Evolutionary conservation across 92 coral and sea anemone species (phyloP), one percentile per base, ranked within the genome.

Genomic region (Ricordea florida): DNA sequence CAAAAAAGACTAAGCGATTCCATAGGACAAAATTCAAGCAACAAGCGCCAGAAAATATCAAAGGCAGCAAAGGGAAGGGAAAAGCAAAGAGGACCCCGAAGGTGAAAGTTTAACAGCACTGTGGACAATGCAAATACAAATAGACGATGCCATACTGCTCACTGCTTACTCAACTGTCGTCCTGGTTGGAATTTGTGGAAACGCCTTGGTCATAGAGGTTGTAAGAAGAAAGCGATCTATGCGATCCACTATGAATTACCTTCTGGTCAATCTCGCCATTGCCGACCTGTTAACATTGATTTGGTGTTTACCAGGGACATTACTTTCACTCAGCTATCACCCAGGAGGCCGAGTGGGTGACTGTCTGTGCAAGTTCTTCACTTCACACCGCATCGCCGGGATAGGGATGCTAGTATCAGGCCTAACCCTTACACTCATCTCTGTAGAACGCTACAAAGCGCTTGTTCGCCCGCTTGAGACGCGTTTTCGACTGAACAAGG

Each of bases 391-490:
- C 3, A 59, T 87, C 4, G 84, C 93, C 1, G 86, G 86, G 2
- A 82, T 91, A 23, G 78, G 89, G 5, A 71, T 83, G 61, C 28
- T 91, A 6, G 97, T 78, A 3, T 91, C 97, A 21, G 87, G 92
- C 6, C 20, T 91, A 4, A 91, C 97, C 11, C 63, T 91, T n/a
- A 87, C 97, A 0, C 49, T 91, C 15, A 82, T 91, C 38, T 90
- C 97, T 1, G 83, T 71, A 25, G 97, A 91, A 43, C 86, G 97
- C 28, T 87, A 87, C 58, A 89, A 91, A 38, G 97, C 87, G 4
- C 86, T 91, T 0, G 72, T 91, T 13, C 65, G 48, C 5, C 90
- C 97, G 0, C 21, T 91, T 33, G 60, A 50, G 23, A 55, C 11
- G 51, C 66, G 74, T 0, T 62, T 78, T 23, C 53, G 87, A 23